Conservation (phyloP, 1,140 invertebrate genomes). For the Halictus rubicundus region DNA sequence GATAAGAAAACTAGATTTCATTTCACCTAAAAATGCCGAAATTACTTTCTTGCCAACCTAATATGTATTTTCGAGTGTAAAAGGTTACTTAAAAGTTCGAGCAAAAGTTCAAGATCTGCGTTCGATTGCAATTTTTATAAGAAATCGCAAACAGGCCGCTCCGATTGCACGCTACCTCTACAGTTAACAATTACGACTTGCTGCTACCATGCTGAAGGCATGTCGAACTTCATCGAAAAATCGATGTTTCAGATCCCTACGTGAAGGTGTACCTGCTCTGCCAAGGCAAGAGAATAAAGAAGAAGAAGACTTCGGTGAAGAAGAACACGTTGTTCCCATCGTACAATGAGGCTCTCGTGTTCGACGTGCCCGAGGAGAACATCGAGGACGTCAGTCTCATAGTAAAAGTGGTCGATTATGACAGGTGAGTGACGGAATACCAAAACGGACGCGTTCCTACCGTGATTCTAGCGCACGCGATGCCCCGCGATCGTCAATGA, state of each 20-base stretch:
- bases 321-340: constrained; percentile 87
- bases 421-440: constrained; percentile 83
- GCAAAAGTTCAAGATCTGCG: too few relatives aligned
- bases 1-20: too few relatives aligned
- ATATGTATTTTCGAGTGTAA: too few relatives aligned
- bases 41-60: too few relatives aligned
- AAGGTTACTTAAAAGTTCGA: too few relatives aligned
- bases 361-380: constrained; percentile 87
- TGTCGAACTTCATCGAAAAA: not conserved
- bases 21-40: too few relatives aligned
- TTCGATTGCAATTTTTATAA: too few relatives aligned
- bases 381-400: constrained; percentile 91
- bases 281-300: constrained; percentile 84
- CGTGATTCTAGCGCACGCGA: too few relatives aligned
- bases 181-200: too few relatives aligned
- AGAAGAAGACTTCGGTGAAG: constrained; percentile 88
- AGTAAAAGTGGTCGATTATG: constrained; percentile 94
- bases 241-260: constrained; percentile 84
- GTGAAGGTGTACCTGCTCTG: constrained; percentile 89
- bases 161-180: too few relatives aligned
- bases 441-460: not conserved
- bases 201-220: too few relatives aligned
- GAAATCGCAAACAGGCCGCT: too few relatives aligned
- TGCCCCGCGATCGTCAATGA: not conserved
- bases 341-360: constrained; percentile 90